These are phyloP conservation scores for Opisthograptis luteolata DNA, from an alignment of 2,888 invertebrate species.

Conservation along the genomic window DNA sequence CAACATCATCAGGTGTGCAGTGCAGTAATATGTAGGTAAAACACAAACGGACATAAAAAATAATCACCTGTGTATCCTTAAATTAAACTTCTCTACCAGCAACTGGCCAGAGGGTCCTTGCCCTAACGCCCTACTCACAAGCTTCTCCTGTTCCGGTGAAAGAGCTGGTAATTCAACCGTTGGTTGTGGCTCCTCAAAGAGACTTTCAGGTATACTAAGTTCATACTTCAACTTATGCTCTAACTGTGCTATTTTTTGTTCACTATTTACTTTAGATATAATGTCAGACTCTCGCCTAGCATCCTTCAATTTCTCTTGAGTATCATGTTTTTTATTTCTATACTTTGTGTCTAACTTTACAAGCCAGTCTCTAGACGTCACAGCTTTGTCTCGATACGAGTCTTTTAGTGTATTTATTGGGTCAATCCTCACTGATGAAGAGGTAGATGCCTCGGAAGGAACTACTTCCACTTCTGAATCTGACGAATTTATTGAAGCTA, in stretches of 20 bases:
- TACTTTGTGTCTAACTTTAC: conserved; percentile 76
- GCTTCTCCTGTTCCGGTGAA: conserved; percentile 86
- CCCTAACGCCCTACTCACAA: conserved; percentile 84
- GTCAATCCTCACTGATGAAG: conserved; percentile 66
- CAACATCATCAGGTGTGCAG: too few relatives aligned
- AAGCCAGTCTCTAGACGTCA: conserved; percentile 82
- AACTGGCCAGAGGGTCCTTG: conserved; percentile 86
- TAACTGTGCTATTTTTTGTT: conserved; percentile 72
- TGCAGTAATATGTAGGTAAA: too few relatives aligned
- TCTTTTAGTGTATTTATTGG: conserved; percentile 84
- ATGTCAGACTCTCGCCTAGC: conserved; percentile 75
- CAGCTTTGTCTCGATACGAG: conserved; percentile 77
- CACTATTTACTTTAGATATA: conserved; percentile 74
- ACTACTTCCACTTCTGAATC: conserved; percentile 75
- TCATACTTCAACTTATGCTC: conserved; percentile 74
- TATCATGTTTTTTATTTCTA: conserved; percentile 66
- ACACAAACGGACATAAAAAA: too few relatives aligned
- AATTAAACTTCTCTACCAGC: conserved; percentile 83
- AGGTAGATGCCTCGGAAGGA: conserved; percentile 70
- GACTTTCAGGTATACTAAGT: conserved; percentile 79
- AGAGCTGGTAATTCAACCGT: conserved; percentile 83
- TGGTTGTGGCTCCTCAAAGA: conserved; percentile 72
- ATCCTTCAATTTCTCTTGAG: conserved; percentile 73
- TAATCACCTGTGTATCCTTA: conserved; percentile 76
- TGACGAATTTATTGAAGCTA: conserved; percentile 75